These are phyloP conservation scores for Beris morrisii DNA, from an alignment of 2,888 invertebrate genomes.

Conservation along the genomic window DNA sequence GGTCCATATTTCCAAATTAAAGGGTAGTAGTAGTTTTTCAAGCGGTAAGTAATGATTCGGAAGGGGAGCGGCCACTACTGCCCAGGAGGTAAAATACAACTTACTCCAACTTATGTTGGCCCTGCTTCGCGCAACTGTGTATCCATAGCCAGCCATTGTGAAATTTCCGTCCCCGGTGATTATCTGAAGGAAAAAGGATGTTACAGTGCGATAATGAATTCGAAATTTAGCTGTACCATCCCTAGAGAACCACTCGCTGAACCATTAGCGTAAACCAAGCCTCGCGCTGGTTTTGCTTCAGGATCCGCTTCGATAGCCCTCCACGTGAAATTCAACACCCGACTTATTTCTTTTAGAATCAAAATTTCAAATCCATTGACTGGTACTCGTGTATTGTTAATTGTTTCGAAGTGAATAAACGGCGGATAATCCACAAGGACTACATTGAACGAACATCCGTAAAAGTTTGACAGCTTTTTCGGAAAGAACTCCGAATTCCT, in stretches of 20 bases:
- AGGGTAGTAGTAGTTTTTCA: too few relatives aligned
- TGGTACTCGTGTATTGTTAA: background rate
- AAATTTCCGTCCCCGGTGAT: too few relatives aligned
- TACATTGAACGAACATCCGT: background rate
- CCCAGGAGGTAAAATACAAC: too few relatives aligned
- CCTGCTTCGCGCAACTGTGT: too few relatives aligned
- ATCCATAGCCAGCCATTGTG: too few relatives aligned
- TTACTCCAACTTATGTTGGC: too few relatives aligned
- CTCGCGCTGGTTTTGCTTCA: background rate
- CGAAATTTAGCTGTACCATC: background rate
- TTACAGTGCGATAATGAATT: too few relatives aligned
- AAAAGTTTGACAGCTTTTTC: background rate
- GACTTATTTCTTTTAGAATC: background rate
- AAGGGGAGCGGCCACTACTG: too few relatives aligned
- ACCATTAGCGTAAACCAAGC: background rate
- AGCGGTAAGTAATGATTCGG: too few relatives aligned
- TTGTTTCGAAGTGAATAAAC: background rate
- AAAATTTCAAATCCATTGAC: background rate
- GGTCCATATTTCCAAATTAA: too few relatives aligned
- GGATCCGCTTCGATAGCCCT: background rate
- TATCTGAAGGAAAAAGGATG: too few relatives aligned
- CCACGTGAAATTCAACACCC: background rate
- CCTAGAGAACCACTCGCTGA: background rate
- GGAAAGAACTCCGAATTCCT: background rate
- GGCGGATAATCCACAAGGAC: background rate